A percentile compares a stretch with the other conserved stretches of the same genome.
phyloP scores from a whole-genome alignment of 2,113 vertebrate genomes.

The Polyodon spathula region DNA sequence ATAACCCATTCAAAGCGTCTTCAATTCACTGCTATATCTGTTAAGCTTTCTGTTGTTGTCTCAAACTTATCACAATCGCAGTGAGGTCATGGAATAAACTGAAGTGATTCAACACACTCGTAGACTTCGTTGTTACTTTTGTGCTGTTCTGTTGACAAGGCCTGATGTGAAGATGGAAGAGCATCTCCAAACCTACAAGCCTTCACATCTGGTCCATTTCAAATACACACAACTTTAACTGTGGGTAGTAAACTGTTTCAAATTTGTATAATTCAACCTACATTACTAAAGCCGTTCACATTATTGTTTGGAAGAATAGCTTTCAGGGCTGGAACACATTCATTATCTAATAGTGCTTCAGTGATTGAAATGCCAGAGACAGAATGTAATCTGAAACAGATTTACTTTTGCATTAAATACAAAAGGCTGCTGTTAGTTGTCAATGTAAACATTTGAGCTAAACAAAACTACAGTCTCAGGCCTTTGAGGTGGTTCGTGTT shows the following conservation, averaged over 20 bases:
- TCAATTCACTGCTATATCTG: too few species aligned
- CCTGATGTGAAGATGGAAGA: too few species aligned
- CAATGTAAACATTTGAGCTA: too few species aligned
- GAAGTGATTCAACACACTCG: too few species aligned
- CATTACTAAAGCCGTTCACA: background rate
- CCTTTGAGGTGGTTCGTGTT: too few species aligned
- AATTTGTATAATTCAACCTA: background rate
- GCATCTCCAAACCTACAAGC: background rate
- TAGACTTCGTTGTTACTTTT: too few species aligned
- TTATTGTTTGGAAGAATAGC: background rate
- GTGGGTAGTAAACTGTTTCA: background rate
- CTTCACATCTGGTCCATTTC: background rate
- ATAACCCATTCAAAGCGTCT: background rate
- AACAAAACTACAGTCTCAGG: too few species aligned
- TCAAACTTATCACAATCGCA: too few species aligned
- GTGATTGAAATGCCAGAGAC: conserved; percentile 7
- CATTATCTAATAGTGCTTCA: background rate
- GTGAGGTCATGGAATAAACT: too few species aligned
- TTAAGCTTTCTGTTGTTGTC: background rate
- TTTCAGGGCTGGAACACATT: background rate
- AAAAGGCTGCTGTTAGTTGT: too few species aligned
- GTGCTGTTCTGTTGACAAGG: too few species aligned
- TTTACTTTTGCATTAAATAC: too few species aligned
- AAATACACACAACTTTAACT: background rate
- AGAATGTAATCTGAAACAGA: background rate